A percentile compares a stretch with the other conserved stretches of the same genome.
Conservation (phyloP, 2,888 invertebrate species). For the Melieria omissa region DNA sequence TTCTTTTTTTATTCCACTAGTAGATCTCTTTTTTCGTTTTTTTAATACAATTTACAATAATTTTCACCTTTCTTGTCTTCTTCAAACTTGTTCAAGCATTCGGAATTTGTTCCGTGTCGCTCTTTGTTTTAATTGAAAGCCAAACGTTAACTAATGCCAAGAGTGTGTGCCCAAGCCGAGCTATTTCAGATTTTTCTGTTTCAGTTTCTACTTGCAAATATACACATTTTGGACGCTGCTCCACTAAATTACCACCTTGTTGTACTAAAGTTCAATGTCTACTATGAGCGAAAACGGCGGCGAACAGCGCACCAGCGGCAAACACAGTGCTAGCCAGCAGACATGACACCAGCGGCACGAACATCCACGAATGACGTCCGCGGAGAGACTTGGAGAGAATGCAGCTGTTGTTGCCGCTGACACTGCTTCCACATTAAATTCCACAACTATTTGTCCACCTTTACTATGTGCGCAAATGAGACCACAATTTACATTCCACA, state of each 20-base stretch:
- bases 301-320: slow-evolving; percentile 14
- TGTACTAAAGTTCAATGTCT: slow-evolving; percentile 36
- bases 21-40: not conserved
- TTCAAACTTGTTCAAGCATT: slow-evolving; percentile 23
- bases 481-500: no score
- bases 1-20: not conserved
- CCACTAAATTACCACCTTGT: slow-evolving; percentile 30
- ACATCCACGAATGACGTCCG: no score
- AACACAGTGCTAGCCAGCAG: not conserved
- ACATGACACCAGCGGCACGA: no score
- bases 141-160: slow-evolving; percentile 10
- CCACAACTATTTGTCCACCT: no score
- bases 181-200: slow-evolving; percentile 26
- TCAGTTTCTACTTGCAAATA: slow-evolving; percentile 35
- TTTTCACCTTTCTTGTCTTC: slow-evolving; percentile 24
- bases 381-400: no score
- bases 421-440: no score
- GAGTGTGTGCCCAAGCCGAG: slow-evolving; percentile 21
- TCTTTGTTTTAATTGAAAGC: slow-evolving; percentile 32
- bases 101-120: slow-evolving; percentile 23
- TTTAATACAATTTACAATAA: slow-evolving; percentile 6
- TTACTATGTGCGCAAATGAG: no score
- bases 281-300: slow-evolving; percentile 26
- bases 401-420: no score
- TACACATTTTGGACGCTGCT: slow-evolving; percentile 26